A percentile compares a stretch with the other conserved stretches of the same genome.
Conservation (phyloP, 2,797 vertebrate genomes). For the Molossus molossus region DNA sequence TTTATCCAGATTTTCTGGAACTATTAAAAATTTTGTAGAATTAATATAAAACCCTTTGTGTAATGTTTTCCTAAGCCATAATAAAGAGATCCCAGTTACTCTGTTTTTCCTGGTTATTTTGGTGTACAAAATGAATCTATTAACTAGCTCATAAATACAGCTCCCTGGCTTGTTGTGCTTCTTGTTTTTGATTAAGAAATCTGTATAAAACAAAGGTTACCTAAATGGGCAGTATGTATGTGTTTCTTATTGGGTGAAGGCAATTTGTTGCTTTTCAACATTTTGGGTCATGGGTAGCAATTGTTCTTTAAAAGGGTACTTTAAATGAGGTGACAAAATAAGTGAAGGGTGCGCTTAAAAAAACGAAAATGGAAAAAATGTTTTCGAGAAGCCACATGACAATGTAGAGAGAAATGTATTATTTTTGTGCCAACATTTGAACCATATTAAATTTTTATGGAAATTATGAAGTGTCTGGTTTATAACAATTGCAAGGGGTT, state of each 20-base stretch:
- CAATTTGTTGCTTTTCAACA: constrained; percentile 38
- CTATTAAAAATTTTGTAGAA: constrained; percentile 76
- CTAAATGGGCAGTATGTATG: not conserved
- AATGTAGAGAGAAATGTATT: constrained; percentile 29
- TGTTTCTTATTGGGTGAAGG: constrained; percentile 38
- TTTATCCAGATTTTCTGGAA: constrained; percentile 81
- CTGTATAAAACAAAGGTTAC: constrained; percentile 67
- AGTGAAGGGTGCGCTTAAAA: constrained; percentile 30
- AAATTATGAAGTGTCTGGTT: constrained; percentile 74
- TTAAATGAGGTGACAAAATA: constrained; percentile 56
- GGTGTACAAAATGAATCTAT: constrained; percentile 80
- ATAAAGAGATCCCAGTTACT: constrained; percentile 78
- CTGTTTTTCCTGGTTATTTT: constrained; percentile 80
- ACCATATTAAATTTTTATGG: constrained; percentile 73
- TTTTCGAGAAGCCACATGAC: constrained; percentile 34
- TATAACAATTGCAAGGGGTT: constrained; percentile 58
- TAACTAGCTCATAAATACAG: constrained; percentile 82
- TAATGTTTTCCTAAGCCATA: constrained; percentile 79
- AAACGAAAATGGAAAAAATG: constrained; percentile 40
- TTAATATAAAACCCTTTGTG: constrained; percentile 77
- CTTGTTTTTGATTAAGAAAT: constrained; percentile 77
- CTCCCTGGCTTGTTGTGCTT: constrained; percentile 70
- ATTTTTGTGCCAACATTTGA: constrained; percentile 73
- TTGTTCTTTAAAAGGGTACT: constrained; percentile 15
- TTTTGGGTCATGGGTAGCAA: not conserved